phyloP scores from a whole-genome alignment of 2,113 vertebrate genomes.

The Cygnus buccinator region DNA sequence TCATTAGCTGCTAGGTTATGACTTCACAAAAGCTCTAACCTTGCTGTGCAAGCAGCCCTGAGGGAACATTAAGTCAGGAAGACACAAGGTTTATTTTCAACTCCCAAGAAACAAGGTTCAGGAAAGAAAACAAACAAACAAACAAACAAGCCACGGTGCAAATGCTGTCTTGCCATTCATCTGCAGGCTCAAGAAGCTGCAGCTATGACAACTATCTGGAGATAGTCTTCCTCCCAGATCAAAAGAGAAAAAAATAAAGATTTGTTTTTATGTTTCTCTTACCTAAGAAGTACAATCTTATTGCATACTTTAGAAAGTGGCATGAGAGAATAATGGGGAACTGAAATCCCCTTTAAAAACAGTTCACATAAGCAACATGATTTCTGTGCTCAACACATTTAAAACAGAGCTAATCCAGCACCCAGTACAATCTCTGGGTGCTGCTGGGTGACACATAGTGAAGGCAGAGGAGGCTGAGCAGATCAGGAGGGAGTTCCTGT shows the following conservation, averaged over 20 bases:
- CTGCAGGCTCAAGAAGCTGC: background rate
- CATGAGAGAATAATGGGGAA: background rate
- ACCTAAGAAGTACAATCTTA: background rate
- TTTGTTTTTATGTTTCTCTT: background rate
- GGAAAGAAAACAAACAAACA: background rate
- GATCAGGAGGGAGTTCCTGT: background rate
- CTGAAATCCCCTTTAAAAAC: background rate
- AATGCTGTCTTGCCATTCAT: background rate
- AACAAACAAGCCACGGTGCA: background rate
- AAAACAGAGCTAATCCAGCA: background rate
- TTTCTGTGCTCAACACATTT: background rate
- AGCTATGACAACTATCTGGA: background rate
- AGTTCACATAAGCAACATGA: background rate
- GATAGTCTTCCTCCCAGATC: background rate
- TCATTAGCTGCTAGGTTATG: background rate
- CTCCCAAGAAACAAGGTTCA: conserved; percentile 5
- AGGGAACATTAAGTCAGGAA: conserved; percentile 2
- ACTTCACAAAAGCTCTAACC: conserved; percentile 2
- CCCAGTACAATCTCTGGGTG: background rate
- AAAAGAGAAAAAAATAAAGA: background rate
- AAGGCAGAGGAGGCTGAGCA: background rate
- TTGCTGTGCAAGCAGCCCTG: background rate
- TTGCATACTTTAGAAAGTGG: background rate
- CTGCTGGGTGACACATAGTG: background rate
- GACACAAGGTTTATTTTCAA: background rate